phyloP scores from a whole-genome alignment of 2,797 vertebrate species.

The Gallinago stenura region DNA sequence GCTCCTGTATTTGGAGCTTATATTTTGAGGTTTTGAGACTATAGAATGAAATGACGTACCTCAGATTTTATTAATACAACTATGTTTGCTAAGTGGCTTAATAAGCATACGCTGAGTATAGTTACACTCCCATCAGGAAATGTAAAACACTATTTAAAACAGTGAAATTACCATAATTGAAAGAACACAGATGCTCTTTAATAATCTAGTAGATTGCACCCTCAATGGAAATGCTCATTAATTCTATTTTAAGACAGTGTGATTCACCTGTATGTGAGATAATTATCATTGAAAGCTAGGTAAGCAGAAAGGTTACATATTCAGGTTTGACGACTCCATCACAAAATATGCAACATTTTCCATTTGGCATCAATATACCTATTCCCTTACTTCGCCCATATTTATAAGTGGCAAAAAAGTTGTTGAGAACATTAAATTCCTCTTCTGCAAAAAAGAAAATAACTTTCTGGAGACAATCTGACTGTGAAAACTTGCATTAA shows the following conservation, averaged over 20 bases:
- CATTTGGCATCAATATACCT: neutral
- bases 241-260: slow-evolving; percentile 72
- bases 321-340: slow-evolving; percentile 29
- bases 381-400: neutral
- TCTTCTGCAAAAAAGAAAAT: neutral
- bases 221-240: slow-evolving; percentile 68
- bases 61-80: slow-evolving; percentile 13
- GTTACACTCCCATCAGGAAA: slow-evolving; percentile 66
- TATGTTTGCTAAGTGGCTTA: slow-evolving; percentile 39
- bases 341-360: neutral
- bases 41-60: neutral
- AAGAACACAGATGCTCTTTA: slow-evolving; percentile 74
- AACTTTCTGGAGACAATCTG: neutral
- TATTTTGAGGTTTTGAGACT: neutral
- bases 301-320: slow-evolving; percentile 57
- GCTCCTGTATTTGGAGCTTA: neutral
- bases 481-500: neutral
- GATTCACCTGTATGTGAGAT: slow-evolving; percentile 62
- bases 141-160: slow-evolving; percentile 71
- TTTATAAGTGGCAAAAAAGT: neutral
- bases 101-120: slow-evolving; percentile 60
- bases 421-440: neutral
- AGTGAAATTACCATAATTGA: slow-evolving; percentile 71
- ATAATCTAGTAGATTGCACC: slow-evolving; percentile 70
- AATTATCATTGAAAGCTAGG: slow-evolving; percentile 61